Evolutionary conservation across 2,888 invertebrate genomes (phyloP).

Genomic region (Tenthredo livida): DNA sequence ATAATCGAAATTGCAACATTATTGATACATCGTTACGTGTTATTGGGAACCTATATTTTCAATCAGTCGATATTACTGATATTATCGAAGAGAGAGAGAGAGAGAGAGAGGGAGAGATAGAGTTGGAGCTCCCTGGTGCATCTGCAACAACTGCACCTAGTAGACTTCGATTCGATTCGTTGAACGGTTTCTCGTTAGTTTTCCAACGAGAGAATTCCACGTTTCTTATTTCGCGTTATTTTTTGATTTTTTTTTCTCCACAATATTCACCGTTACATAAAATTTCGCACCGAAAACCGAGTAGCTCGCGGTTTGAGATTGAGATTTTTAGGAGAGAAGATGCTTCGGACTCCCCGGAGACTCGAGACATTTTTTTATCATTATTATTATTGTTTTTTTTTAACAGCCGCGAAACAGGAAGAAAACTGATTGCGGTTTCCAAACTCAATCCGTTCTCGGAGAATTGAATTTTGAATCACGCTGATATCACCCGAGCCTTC

Average conservation of each 20-base stretch:
- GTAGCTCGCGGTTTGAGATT: background rate
- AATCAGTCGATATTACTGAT: constrained; percentile 49
- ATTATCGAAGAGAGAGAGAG: constrained; percentile 16
- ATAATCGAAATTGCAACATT: constrained; percentile 42
- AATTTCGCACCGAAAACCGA: too few species aligned
- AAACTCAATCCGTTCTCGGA: background rate
- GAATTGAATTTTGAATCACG: constrained; percentile 33
- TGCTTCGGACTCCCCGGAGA: background rate
- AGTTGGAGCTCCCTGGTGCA: background rate
- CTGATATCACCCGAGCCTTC: background rate
- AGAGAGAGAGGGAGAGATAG: too few species aligned
- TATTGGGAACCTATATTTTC: constrained; percentile 50
- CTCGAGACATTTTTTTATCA: background rate
- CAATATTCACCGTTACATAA: too few species aligned
- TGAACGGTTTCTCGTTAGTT: background rate
- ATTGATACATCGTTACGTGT: constrained; percentile 37
- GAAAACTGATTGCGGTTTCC: constrained; percentile 22
- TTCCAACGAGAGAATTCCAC: background rate
- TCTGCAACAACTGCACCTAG: background rate
- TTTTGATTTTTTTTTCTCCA: background rate
- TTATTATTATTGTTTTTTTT: background rate
- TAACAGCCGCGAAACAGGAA: background rate
- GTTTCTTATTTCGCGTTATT: background rate
- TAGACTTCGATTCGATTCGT: background rate
- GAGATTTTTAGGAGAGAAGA: background rate